These are phyloP conservation scores for Carabus problematicus DNA, from an alignment of 2,888 invertebrate genomes.

Conservation along the genomic window DNA sequence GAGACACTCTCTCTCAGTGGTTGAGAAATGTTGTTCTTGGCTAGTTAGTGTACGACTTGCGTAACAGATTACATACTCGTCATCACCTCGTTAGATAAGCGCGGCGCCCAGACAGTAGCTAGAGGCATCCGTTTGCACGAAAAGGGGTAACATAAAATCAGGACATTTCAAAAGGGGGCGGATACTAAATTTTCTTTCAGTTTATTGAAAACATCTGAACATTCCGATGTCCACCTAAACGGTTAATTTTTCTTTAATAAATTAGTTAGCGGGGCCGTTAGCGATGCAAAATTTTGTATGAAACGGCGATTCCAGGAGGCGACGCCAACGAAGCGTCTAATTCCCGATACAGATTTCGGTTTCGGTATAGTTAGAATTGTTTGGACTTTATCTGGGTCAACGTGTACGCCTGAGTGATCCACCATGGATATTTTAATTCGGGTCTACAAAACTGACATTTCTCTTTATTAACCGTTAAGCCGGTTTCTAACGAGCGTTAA, in stretches of 20 bases:
- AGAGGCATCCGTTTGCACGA: neutral
- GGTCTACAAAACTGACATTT: neutral
- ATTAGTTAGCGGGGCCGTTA: neutral
- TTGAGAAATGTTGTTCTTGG: too few species aligned
- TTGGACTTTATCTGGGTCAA: conserved; percentile 36
- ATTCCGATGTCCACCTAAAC: neutral
- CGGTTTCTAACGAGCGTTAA: neutral
- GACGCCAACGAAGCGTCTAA: neutral
- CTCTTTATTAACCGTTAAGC: neutral
- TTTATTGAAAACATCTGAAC: neutral
- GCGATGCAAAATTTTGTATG: neutral
- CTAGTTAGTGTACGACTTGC: too few species aligned
- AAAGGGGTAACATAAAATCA: neutral
- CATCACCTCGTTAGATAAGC: too few species aligned
- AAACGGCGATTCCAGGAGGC: neutral
- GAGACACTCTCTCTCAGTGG: too few species aligned
- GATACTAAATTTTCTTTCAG: neutral
- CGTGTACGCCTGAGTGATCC: conserved; percentile 42
- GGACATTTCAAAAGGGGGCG: neutral
- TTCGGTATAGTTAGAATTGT: conserved; percentile 25
- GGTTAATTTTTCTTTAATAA: neutral
- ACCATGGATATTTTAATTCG: conserved; percentile 42
- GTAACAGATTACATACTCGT: too few species aligned
- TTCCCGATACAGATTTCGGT: too few species aligned
- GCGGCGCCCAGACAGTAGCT: too few species aligned